Evolutionary conservation across 2,888 invertebrate genomes (phyloP), one percentile per base, ranked within the genome.

Genomic region (Corbicula japonica): DNA sequence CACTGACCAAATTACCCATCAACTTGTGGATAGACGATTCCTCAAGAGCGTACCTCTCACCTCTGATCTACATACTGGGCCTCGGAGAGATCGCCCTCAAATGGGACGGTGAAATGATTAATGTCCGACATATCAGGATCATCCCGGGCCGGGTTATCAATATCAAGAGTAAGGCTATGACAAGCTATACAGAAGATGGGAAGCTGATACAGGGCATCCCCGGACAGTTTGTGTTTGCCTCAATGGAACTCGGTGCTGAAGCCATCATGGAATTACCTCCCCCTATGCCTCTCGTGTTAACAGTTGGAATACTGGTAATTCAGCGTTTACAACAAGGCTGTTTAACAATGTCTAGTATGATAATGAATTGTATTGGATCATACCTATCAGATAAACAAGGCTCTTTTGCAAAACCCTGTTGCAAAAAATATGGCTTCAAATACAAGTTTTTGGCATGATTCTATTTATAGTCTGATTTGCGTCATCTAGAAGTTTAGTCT

Each of bases 41-140:
- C 0, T 83, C 86, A 4, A 63, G 60, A 28, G 85, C 82, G 6
- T 88, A 78, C 71, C 75, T 90, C 21, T 87, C 89, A 1, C 78
- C 86, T 6, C 75, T 88, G 1, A 85, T 88, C 35, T 89, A 90
- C 63, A 88, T 90, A 30, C 76, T 89, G 10, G 90, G 90, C 8
- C 41, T 60, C 21, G 90, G 90, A 30, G 84, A 89, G 61, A 83
- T 87, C n/a, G 90, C 90, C n/a, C 80, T 90, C 21, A 79, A 80
- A 48, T 90, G 89, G 89, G 80, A 88, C 70, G 88, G 88, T 28
- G 90, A 89, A 71, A 81, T 89, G 41, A 81, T 90, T 21, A 85
- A 86, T 34, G 88, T 88, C 0, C 75, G 83, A 10, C 88, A 89
- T 46, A 63, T 90, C 60, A 70, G 70, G 46, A 89, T 90, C 32